Conservation (phyloP, 2,888 invertebrate genomes). For the Lamellibrachia columna region DNA sequence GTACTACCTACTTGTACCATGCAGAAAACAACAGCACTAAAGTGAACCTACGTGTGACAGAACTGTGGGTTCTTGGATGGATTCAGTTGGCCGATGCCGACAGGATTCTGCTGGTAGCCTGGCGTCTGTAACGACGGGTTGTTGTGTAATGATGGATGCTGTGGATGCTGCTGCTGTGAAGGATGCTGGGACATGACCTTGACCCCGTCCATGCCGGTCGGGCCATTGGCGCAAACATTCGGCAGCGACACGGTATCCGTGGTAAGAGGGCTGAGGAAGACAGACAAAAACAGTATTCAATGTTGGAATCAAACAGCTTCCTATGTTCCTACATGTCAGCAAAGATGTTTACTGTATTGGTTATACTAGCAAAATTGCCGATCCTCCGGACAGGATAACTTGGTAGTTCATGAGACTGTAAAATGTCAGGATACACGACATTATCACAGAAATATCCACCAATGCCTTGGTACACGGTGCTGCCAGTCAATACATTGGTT, state of each 20-base stretch:
- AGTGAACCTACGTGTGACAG: not conserved
- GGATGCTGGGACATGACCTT: slow-evolving; percentile 16
- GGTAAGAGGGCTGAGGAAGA: not conserved
- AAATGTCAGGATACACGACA: too few species aligned
- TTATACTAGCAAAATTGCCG: too few species aligned
- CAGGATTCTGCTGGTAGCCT: not conserved
- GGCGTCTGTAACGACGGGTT: not conserved
- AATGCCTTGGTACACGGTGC: too few species aligned
- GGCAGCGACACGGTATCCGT: not conserved
- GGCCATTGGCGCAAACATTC: slow-evolving; percentile 12
- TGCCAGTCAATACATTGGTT: too few species aligned
- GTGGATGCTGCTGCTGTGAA: not conserved
- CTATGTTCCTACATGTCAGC: not conserved
- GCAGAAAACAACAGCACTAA: not conserved
- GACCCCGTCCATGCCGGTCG: not conserved
- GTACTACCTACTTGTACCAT: not conserved
- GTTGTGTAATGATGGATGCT: not conserved
- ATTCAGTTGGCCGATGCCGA: not conserved
- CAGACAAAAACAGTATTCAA: not conserved
- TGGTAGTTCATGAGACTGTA: too few species aligned
- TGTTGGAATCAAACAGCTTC: not conserved
- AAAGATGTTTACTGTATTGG: not conserved
- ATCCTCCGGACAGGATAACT: too few species aligned
- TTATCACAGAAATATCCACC: too few species aligned
- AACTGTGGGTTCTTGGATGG: not conserved